Conservation (phyloP, 2,888 invertebrate genomes). For the Fragum sueziense region DNA sequence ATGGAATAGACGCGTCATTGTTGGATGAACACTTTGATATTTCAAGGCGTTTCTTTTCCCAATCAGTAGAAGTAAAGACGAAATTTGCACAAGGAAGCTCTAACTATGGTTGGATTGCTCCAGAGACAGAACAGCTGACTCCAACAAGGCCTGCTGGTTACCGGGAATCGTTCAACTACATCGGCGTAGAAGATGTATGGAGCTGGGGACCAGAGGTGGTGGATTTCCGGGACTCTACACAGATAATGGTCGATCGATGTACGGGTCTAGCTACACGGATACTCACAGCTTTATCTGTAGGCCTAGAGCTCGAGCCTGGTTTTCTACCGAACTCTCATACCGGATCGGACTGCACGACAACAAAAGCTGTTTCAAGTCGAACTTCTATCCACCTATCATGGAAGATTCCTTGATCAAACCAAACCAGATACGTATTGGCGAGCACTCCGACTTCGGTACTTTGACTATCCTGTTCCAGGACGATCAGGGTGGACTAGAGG, state of each 20-base stretch:
- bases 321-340: conserved; percentile 34
- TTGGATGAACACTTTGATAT: neutral
- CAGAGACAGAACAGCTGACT: conserved; percentile 45
- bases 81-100: neutral
- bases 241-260: conserved; percentile 29
- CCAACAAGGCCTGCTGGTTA: conserved; percentile 50
- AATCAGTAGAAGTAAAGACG: conserved; percentile 26
- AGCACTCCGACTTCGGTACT: conserved; percentile 68
- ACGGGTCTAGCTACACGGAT: conserved; percentile 19
- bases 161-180: conserved; percentile 57
- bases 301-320: conserved; percentile 15
- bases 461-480: conserved; percentile 69
- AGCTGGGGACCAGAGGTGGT: conserved; percentile 41
- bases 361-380: conserved; percentile 12
- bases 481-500: conserved; percentile 65
- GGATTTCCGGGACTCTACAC: conserved; percentile 26
- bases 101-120: conserved; percentile 48
- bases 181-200: conserved; percentile 15
- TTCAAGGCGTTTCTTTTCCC: conserved; percentile 44
- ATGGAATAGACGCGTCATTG: conserved; percentile 37
- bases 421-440: conserved; percentile 66
- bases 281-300: conserved; percentile 35
- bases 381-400: conserved; percentile 39
- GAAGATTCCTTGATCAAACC: conserved; percentile 51
- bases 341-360: conserved; percentile 25